Percentiles rank a stretch among this genome's conserved stretches.
Conservation (phyloP, 2,113 vertebrate species). For the Sceloporus undulatus region DNA sequence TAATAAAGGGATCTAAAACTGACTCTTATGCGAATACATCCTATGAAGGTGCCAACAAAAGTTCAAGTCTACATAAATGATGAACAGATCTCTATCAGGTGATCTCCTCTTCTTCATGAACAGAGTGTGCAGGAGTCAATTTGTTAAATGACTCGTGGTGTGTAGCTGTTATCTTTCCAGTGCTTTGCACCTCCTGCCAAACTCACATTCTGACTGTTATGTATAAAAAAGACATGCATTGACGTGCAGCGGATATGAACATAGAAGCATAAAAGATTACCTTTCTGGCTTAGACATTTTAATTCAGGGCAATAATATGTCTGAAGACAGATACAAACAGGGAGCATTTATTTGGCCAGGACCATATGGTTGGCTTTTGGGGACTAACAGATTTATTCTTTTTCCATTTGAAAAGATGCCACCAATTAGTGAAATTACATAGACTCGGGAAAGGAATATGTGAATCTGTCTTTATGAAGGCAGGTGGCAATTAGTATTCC, state of each 20-base stretch:
- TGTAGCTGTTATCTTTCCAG: not conserved
- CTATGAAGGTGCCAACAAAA: not conserved
- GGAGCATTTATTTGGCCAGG: not conserved
- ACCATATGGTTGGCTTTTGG: slow-evolving; percentile 46
- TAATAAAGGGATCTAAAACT: not conserved
- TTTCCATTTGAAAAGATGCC: slow-evolving; percentile 6
- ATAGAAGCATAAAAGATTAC: not conserved
- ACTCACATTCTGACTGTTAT: not conserved
- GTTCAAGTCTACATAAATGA: not conserved
- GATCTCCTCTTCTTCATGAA: not conserved
- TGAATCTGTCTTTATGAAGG: not conserved
- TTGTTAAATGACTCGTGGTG: not conserved
- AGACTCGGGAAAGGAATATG: not conserved
- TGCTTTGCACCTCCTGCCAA: not conserved
- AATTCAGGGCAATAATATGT: not conserved
- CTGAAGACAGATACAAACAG: not conserved
- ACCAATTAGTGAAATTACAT: not conserved
- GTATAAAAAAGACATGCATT: rapidly evolving
- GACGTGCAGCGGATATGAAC: not conserved
- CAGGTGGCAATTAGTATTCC: not conserved
- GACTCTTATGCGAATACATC: no score
- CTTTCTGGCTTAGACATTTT: not conserved
- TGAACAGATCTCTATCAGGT: not conserved
- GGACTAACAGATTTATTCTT: slow-evolving; percentile 15
- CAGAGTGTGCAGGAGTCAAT: rapidly evolving